Evolutionary conservation across 2,113 vertebrate genomes (phyloP).

Genomic region (Engystomops pustulosus): DNA sequence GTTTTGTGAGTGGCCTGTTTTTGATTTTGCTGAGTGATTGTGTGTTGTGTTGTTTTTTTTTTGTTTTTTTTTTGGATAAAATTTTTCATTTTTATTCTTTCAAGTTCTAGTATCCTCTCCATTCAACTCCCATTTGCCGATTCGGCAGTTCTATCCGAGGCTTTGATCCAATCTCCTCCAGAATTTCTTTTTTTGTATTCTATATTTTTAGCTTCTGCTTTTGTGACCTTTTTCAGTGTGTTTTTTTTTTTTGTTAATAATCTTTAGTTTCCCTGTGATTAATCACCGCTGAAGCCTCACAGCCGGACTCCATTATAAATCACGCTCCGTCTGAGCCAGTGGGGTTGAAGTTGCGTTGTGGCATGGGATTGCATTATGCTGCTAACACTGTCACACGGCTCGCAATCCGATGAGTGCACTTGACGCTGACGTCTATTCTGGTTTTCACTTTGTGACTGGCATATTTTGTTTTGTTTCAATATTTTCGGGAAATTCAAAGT

Average conservation of each 20-base stretch:
- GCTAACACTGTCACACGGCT: background rate
- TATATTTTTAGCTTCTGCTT: background rate
- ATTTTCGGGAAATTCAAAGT: no score
- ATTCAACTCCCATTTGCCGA: no score
- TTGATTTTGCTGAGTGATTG: no score
- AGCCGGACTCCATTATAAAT: constrained; percentile 36
- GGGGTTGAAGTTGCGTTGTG: background rate
- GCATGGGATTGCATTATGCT: background rate
- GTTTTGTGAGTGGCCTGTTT: no score
- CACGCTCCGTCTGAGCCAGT: constrained; percentile 12
- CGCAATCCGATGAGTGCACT: background rate
- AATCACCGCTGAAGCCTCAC: constrained; percentile 16
- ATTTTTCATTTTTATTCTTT: no score
- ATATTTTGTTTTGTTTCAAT: no score
- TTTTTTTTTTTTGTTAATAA: background rate
- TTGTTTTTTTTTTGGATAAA: no score
- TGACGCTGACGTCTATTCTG: background rate
- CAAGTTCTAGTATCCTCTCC: no score
- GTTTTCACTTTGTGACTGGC: background rate
- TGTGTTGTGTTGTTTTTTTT: no score
- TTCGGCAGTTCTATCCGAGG: no score
- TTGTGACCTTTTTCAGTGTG: background rate
- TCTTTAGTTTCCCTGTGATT: background rate
- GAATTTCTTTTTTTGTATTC: background rate
- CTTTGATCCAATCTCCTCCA: no score